A percentile compares a stretch with the other conserved stretches of the same genome.
phyloP scores from a whole-genome alignment of 2,797 vertebrate species.

The Gymnothorax javanicus region DNA sequence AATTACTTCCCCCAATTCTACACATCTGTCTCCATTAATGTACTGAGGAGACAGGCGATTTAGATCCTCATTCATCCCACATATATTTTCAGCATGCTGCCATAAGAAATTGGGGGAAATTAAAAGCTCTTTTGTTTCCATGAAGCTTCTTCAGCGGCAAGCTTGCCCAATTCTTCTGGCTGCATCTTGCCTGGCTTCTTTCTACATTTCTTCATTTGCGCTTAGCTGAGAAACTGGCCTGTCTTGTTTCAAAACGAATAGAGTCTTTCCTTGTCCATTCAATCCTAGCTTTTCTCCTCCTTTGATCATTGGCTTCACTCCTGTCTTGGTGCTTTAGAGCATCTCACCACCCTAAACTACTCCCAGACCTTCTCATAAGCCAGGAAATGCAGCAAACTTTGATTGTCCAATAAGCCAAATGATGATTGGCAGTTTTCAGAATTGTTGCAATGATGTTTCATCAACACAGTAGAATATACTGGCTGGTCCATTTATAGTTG shows the following conservation, averaged over 20 bases:
- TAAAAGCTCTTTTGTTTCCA: not conserved
- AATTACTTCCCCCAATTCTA: slow-evolving; percentile 42
- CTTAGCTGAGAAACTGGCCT: not conserved
- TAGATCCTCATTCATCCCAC: slow-evolving; percentile 37
- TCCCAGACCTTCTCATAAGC: slow-evolving; percentile 15
- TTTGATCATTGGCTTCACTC: not conserved
- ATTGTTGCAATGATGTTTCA: not conserved
- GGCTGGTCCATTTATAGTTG: not conserved
- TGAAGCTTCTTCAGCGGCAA: not conserved
- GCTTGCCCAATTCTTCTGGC: not conserved
- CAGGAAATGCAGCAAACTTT: not conserved
- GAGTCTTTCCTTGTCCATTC: not conserved
- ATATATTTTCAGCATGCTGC: slow-evolving; percentile 28
- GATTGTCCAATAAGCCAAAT: not conserved
- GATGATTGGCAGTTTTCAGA: not conserved
- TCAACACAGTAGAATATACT: not conserved
- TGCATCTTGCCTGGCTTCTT: not conserved
- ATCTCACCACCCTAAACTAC: slow-evolving; percentile 3
- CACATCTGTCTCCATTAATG: slow-evolving; percentile 43
- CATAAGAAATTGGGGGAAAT: slow-evolving; percentile 17
- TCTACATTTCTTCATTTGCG: not conserved
- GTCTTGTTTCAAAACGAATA: not conserved
- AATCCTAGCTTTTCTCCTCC: not conserved
- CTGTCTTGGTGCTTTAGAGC: not conserved
- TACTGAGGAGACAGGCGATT: slow-evolving; percentile 32